A percentile compares a stretch with the other conserved stretches of the same genome.
These are phyloP conservation scores for Dinomys branickii DNA, from an alignment of 2,113 vertebrate species.

Conservation along the genomic window DNA sequence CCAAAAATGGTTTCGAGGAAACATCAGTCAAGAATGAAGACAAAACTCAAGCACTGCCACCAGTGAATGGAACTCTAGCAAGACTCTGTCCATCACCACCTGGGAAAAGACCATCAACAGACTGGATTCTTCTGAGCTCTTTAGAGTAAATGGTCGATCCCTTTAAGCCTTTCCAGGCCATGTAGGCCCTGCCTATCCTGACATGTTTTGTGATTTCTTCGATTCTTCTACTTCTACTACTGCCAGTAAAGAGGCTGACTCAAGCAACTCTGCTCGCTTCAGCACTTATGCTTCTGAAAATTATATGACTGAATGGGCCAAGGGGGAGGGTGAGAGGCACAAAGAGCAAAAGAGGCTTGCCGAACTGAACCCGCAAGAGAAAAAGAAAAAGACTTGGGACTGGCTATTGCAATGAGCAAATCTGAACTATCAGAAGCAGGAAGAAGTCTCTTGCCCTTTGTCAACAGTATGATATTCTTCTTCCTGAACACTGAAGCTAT, in stretches of 20 bases:
- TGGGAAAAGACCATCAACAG: constrained; percentile 94
- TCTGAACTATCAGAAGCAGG: too few relatives aligned
- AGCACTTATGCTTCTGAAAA: constrained; percentile 99
- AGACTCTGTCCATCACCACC: constrained; percentile 96
- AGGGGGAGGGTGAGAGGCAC: constrained; percentile 81
- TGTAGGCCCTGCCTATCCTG: constrained; percentile 91
- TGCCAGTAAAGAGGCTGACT: constrained; percentile 91
- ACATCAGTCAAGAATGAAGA: constrained; percentile 88
- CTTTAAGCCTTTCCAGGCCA: constrained; percentile 92
- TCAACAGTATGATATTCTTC: constrained; percentile 77
- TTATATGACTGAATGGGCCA: constrained; percentile 99
- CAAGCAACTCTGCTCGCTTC: constrained; percentile 97
- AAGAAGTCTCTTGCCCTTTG: too few relatives aligned
- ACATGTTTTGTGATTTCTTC: constrained; percentile 93
- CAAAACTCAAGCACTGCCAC: constrained; percentile 94
- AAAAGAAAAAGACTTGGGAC: too few relatives aligned
- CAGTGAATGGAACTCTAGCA: constrained; percentile 96
- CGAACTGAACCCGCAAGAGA: too few relatives aligned
- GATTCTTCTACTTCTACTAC: constrained; percentile 86
- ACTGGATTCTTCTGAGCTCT: constrained; percentile 95
- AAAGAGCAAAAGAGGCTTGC: too few relatives aligned
- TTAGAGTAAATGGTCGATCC: constrained; percentile 91
- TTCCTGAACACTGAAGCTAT: constrained; percentile 82
- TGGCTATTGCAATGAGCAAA: too few relatives aligned
- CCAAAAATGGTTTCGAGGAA: constrained; percentile 94